Evolutionary conservation across 2,888 invertebrate genomes (phyloP), one percentile per base, ranked within the genome.

Genomic region (Meloe dianella): DNA sequence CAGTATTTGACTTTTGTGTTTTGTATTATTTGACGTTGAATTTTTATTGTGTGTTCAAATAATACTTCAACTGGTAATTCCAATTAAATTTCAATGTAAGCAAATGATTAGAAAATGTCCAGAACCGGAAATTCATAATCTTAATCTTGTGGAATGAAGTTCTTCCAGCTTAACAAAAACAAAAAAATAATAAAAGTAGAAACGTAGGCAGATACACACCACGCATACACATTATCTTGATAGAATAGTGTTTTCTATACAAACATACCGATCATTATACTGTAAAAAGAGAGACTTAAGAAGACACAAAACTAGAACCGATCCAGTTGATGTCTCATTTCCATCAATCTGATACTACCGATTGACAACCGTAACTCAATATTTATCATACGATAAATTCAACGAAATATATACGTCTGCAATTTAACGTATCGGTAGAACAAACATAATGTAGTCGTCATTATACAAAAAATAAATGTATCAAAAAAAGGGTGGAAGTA

Each of bases 191-290:
- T 6, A 5, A 8, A 47, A 47, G 17, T n/a, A 20, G 20, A 22
- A 22, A 20, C 20, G 47, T 47, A 47, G 47, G 47, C 47, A 20
- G 47, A 47, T 61, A 63, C 65, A 65, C 65, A 58, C 47, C 47
- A 60, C 74, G 69, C 71, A 72, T 76, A 74, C 75, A 73, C 71
- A 76, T 77, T 79, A 79, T 79, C 78, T 79, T 77, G 79, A 80
- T 80, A 77, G 79, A 78, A n/a, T n/a, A 77, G 79, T 78, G 77
- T 79, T 78, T n/a, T 76, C 77, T 79, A 75, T 78, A 79, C 78
- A 80, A 80, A 80, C 79, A 79, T 78, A 76, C 74, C 75, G 76
- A 73, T 78, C 77, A 77, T 80, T 79, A 79, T 77, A 78, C 68
- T 71, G 76, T 20, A 24, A 24, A 41, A 24, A 10, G 24, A 24